Conservation (phyloP, 2,797 vertebrate species). For the Acanthurus lineatus region DNA sequence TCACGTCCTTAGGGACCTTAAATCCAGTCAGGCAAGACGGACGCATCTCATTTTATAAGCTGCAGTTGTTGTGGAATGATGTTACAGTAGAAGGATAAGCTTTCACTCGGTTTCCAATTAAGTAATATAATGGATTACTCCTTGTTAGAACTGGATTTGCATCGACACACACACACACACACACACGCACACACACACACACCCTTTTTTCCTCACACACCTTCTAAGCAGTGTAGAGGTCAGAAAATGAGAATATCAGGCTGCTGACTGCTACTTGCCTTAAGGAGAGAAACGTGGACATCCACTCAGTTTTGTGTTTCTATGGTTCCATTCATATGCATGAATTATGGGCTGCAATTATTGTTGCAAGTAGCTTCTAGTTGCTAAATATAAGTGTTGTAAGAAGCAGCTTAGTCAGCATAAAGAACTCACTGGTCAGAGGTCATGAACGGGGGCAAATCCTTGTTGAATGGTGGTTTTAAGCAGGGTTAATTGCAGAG, state of each 20-base stretch:
- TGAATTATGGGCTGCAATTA: conserved; percentile 21
- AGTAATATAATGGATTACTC: conserved; percentile 23
- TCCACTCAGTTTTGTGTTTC: background rate
- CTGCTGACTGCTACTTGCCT: background rate
- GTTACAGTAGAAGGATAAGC: conserved; percentile 44
- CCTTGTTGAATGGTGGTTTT: conserved; percentile 28
- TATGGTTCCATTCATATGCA: background rate
- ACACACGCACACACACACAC: too few species aligned
- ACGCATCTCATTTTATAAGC: background rate
- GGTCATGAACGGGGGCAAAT: conserved; percentile 31
- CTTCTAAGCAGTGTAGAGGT: background rate
- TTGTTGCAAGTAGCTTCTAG: conserved; percentile 37
- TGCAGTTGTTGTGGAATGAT: conserved; percentile 28
- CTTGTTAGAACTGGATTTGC: conserved; percentile 4
- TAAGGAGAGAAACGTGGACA: background rate
- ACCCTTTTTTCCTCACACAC: too few species aligned
- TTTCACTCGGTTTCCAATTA: conserved; percentile 25
- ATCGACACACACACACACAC: background rate
- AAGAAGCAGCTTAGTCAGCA: conserved; percentile 42
- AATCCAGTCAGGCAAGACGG: conserved; percentile 54
- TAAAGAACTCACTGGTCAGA: conserved; percentile 28
- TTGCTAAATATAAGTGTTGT: conserved; percentile 31
- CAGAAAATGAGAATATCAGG: background rate
- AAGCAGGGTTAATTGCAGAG: background rate
- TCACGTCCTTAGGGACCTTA: conserved; percentile 37